Evolutionary conservation across 2,113 vertebrate genomes (phyloP).

Genomic region (Australoheros scitulus): DNA sequence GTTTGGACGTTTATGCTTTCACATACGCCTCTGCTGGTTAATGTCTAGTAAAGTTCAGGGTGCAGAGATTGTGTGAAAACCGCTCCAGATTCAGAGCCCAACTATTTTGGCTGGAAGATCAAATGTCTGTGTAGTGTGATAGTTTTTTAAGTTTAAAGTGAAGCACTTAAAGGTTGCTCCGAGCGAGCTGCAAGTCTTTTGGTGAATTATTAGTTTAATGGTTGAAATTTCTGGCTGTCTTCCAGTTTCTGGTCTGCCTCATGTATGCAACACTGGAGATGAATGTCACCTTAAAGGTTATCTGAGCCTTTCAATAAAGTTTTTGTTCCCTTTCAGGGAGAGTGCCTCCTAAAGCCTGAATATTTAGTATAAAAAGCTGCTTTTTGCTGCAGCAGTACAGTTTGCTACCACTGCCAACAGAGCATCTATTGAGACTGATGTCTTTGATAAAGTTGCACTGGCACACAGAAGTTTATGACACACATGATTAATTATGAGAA

Average conservation of each 20-base stretch:
- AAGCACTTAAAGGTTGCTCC: background rate
- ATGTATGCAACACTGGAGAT: background rate
- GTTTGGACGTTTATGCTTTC: background rate
- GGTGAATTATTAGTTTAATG: background rate
- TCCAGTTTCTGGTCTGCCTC: background rate
- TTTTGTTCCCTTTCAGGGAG: background rate
- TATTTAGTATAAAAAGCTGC: background rate
- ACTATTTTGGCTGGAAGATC: background rate
- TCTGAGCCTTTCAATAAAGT: background rate
- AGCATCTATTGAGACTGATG: conserved; percentile 18
- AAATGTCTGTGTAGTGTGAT: background rate
- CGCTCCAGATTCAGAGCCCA: accelerated
- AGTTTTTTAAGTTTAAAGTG: background rate
- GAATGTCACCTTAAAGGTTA: background rate
- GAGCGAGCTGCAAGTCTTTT: background rate
- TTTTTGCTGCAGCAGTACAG: accelerated
- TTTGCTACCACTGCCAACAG: background rate
- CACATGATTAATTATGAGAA: background rate
- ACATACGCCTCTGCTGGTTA: background rate
- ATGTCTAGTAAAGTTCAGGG: background rate
- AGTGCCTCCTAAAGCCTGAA: background rate
- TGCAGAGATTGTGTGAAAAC: background rate
- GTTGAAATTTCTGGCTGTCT: background rate
- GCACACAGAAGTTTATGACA: background rate
- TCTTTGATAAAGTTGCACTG: background rate